Base-by-base conservation (phyloP, 2,888 invertebrate genomes). In the Sclerodermus sp. region DNA sequence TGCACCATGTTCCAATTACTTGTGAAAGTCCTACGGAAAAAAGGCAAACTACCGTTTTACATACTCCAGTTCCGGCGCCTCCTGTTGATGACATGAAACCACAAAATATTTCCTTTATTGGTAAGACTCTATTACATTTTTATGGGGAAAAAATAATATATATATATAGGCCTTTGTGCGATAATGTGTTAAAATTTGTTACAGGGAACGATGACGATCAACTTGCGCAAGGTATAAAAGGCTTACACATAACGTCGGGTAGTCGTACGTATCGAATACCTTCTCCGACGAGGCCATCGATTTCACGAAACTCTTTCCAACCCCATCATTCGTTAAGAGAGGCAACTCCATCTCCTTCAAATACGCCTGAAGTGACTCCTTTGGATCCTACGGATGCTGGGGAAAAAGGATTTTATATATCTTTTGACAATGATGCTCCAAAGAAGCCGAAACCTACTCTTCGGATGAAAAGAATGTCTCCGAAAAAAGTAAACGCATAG, bases 331-430 rank as follows among this genome's bases (percentile, higher is more conserved):
- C 75, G 45, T 49, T 74, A 41, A 64, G 75, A 62, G 64, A 74
- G 66, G 60, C 70, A 37, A 65, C 64, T 79, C 83, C 69, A 70
- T 81, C 71, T 76, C 83, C 72, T 71, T 63, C 76, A 69, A 51
- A 80, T 74, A 52, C 70, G 34, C 61, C 79, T 61, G 65, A 80
- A 76, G 58, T 80, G 67, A 55, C 70, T n/a, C 71, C 78, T 29
- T 76, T 79, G 32, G 83, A 82, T 60, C 71, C 79, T 4, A 77
- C 77, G 10, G 82, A 80, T 53, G 64, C 64, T 12, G 72, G 69
- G 10, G 90, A 91, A 74, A 91, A 92, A 77, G 91, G 92, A 29
- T 96, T 96, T 80, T 96, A 96, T 78, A 93, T 96, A 72, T 91
- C 93, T 44, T 94, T 96, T 75, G 94, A 94, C 74, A 88, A 90